Base-by-base conservation (phyloP, 2,113 vertebrate genomes). In the Chelonoidis abingdonii region DNA sequence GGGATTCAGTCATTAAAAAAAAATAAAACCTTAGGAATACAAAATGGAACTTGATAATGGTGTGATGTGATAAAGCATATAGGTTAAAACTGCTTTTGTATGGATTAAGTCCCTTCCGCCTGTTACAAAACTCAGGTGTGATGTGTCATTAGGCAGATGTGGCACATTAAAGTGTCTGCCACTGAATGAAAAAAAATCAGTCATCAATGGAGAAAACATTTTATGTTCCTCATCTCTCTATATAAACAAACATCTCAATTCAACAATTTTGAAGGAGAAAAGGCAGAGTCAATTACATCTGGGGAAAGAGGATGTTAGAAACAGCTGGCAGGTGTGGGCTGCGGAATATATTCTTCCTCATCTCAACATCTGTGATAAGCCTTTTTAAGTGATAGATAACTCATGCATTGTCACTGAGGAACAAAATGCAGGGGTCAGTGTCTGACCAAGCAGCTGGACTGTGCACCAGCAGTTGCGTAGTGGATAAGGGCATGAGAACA, bases 311-410 rank as follows among this genome's bases (percentile, higher is more conserved):
- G 1, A 12, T 35, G 17, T 56, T 78, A 83, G 85, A 88, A 93
- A 94, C 50, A 87, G 65, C 69, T n/a, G 44, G 56, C 31, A 53
- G 27, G 54, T 27, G 6, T 10, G 78, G 27, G 13, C 6, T 10
- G 57, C 5, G 2, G 27, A 75, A 52, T 52, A 9, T 83, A 89
- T 89, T 81, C 29, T 86, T 91, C 78, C 57, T 69, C n/a, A 65
- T 21, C 2, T 83, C 81, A 93, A 69, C 41, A 80, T 88, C 44
- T 85, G 78, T 54, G 50, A 94, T 79, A 72, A 52, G 72, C 35
- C 90, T 88, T 44, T 31, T 7, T 59, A 93, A 75, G 52, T 81
- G 49, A 92, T 87, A 54, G 44, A 92, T 87, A 54, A 94, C 49
- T 90, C n/a, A 79, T n/a, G 22, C 41, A 79, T 52, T 31, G 35